Conservation (phyloP, 2,888 invertebrate species). For the Molanna angustata region DNA sequence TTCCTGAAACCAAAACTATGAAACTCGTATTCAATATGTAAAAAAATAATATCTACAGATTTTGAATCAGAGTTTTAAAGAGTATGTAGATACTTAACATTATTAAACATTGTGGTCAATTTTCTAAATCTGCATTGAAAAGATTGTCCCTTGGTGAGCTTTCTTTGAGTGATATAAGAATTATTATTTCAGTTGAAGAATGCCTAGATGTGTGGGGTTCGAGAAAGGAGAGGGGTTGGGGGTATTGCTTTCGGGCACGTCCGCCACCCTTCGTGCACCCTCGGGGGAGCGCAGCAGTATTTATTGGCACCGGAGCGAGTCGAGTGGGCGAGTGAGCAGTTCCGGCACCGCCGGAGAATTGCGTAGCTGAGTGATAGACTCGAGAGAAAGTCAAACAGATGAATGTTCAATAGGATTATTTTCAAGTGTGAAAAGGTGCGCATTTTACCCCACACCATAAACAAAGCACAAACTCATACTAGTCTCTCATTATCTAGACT, state of each 20-base stretch:
- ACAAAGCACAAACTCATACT: no score
- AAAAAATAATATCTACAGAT: no score
- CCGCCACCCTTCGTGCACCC: conserved; percentile 16
- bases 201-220: conserved; percentile 13
- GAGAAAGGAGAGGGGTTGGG: conserved; percentile 5
- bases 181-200: conserved; percentile 32
- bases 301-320: conserved; percentile 14
- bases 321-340: conserved; percentile 13
- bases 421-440: neutral
- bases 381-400: conserved; percentile 13
- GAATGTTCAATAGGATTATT: neutral
- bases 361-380: conserved; percentile 10
- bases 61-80: no score
- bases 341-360: conserved; percentile 9
- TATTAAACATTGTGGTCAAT: no score
- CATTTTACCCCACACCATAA: no score
- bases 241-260: conserved; percentile 18
- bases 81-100: no score
- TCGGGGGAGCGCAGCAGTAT: conserved; percentile 12
- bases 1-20: no score
- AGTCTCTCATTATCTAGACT: no score
- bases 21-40: no score
- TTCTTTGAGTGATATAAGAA: conserved; percentile 31
- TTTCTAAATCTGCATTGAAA: neutral
- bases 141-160: neutral